Evolutionary conservation across 2,797 vertebrate species (phyloP), one percentile per base, ranked within the genome.

Genomic region (Aeoliscus strigatus): DNA sequence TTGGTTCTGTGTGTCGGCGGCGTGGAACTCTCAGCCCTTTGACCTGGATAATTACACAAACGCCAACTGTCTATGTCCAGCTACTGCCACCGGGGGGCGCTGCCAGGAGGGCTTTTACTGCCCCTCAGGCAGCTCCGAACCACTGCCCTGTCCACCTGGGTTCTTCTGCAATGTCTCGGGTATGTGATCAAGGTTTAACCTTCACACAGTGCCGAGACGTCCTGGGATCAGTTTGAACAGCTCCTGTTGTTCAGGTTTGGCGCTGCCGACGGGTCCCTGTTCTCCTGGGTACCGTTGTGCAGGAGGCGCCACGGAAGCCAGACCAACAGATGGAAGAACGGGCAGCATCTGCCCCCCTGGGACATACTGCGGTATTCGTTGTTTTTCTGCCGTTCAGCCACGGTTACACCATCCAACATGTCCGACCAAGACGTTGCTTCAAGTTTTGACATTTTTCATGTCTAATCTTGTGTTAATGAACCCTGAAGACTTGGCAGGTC

Each of bases 41-140:
- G 92, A 98, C 73, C 81, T 97, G 64, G 94, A 98, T 78, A 97
- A 97, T 72, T 96, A 97, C 75, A 98, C 94, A 62, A 96, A 70
- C 2, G 82, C 90, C 44, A 94, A 94, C 79, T 98, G 94, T 63
- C 88, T 97, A 13, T 97, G 94, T 48, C 96, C 94, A 2, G 94
- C 93, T 48, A 94, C 92, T 0, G 90, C 93, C 68, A 96, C 92
- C 0, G 94, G 93, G 34, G 94, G 93, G 8, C 92, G 88, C 73
- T 97, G 94, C 58, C 84, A 87, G 3, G 81, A 81, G 7, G 93
- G 94, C 9, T 94, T 82, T 54, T 94, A 87, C 25, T 98, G 94
- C 53, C 93, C 94, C 0, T 18, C 46, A 32, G 94, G 94, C 0
- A 92, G 90, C 70, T 77, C 83, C 1, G 94, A 96, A 54, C 93